Conservation (phyloP, 2,888 invertebrate species). For the Chromoteleia sp. region DNA sequence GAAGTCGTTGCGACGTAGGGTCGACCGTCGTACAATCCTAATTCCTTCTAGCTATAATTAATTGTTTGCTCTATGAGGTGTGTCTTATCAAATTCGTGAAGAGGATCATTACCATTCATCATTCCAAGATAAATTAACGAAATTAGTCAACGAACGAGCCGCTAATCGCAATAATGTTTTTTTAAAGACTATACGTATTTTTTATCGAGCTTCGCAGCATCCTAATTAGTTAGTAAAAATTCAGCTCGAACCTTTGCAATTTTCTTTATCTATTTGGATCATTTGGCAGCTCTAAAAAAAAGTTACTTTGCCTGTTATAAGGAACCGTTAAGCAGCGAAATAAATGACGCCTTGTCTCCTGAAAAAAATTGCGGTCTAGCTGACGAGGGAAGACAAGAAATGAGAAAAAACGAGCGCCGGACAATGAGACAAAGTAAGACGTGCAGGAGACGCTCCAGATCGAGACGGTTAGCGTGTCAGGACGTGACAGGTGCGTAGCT, state of each 20-base stretch:
- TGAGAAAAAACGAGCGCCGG: constrained; percentile 39
- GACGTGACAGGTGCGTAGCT: constrained; percentile 63
- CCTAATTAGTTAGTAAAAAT: no score
- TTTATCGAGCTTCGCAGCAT: no score
- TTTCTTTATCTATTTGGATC: neutral
- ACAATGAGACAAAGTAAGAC: constrained; percentile 47
- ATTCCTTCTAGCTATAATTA: constrained; percentile 72
- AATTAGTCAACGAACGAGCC: constrained; percentile 28
- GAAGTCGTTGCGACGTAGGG: constrained; percentile 79
- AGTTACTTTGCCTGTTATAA: no score
- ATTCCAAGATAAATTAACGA: constrained; percentile 64
- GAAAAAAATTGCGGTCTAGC: constrained; percentile 45
- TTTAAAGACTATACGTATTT: no score
- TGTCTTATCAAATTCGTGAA: constrained; percentile 69
- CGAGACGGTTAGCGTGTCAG: constrained; percentile 66
- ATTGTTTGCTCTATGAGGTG: constrained; percentile 67
- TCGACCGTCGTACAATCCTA: constrained; percentile 71
- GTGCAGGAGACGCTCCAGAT: constrained; percentile 45
- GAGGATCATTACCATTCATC: constrained; percentile 65
- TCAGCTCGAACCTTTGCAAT: neutral
- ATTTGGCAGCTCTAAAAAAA: no score
- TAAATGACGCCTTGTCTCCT: constrained; percentile 70
- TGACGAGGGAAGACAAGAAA: constrained; percentile 31
- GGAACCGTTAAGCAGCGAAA: constrained; percentile 74
- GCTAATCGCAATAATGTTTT: constrained; percentile 20